A percentile compares a stretch with the other conserved stretches of the same genome.
phyloP scores from a whole-genome alignment of 2,113 vertebrate genomes.

The Bubo scandiacus region DNA sequence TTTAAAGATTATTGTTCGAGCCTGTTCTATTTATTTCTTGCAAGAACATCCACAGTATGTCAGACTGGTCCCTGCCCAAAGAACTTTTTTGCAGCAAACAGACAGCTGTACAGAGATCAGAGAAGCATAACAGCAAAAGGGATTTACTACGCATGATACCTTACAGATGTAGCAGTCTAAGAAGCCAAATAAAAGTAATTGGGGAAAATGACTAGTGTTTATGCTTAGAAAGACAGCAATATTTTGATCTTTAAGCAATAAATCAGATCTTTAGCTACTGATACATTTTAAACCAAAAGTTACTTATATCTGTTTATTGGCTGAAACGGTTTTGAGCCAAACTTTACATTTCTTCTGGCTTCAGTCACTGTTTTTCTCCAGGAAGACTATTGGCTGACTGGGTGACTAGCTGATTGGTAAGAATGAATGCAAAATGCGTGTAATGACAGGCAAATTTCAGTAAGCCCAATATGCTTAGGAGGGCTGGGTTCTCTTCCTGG shows the following conservation, averaged over 20 bases:
- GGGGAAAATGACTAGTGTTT: neutral
- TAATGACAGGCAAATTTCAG: neutral
- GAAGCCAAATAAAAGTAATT: neutral
- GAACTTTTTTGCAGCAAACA: neutral
- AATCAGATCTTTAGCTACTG: neutral
- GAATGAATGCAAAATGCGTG: neutral
- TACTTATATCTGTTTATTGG: neutral
- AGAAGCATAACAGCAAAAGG: neutral
- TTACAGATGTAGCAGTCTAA: neutral
- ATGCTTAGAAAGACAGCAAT: neutral
- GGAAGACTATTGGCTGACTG: neutral
- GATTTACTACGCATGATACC: neutral
- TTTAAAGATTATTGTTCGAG: neutral
- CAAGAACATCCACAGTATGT: neutral
- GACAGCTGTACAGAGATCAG: neutral
- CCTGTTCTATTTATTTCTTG: neutral
- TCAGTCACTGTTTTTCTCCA: neutral
- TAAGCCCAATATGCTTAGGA: neutral
- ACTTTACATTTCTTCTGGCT: neutral
- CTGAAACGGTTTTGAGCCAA: neutral
- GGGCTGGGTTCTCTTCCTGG: neutral
- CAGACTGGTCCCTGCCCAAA: neutral
- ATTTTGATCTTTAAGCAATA: neutral
- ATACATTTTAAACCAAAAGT: neutral
- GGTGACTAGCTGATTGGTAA: neutral